Base-by-base conservation (phyloP, 2,113 vertebrate genomes). In the Antechinus stuartii region DNA sequence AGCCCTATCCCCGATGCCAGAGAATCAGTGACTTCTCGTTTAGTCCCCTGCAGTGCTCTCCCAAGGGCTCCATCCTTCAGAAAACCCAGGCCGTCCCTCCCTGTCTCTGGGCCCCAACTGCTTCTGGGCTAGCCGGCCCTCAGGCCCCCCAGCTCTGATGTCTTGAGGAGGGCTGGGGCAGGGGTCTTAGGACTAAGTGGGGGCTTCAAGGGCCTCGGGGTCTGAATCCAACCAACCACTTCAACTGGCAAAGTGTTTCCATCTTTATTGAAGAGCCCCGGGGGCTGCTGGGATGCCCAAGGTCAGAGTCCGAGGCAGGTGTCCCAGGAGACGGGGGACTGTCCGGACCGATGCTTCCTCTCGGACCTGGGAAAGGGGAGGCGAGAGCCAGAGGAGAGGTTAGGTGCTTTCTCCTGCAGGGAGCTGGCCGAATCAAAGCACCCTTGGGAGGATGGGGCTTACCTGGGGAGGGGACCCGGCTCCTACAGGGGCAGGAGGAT, bases 401-500 rank as follows among this genome's bases (percentile, higher is more conserved):
- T 25, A 46, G n/a, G 55, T 68, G 12, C 61, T 61, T 61, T 30
- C 27, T 76, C 35, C 19, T 23, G 68, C 35, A 25, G 27, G 16
- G 22, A 22, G 2, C 19, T 23, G 35, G 35, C 35, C 14, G 4
- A 84, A n/a, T 22, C 9, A 42, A n/a, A 76, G 61, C 30, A 16
- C 0, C 16, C 35, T 35, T 3, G 61, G 23, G 90, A 97, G 91
- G 46, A 52, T 5, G 90, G 54, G 53, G 1, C 3, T 10, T 92
- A 16, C 22, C 19, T 84, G 16, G 27, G 92, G 89, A 56, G 16
- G 10, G 23, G 27, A 24, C 35, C 55, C 42, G 61, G 57, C 11
- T 57, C 57, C 54, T 98, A 97, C 9, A 97, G 84, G 84, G 94
- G 97, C 95, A 96, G 84, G 52, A 90, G 27, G 16, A 97, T 56